Evolutionary conservation across 2,888 invertebrate species (phyloP).

Genomic region (Tuberolachnus salignus): DNA sequence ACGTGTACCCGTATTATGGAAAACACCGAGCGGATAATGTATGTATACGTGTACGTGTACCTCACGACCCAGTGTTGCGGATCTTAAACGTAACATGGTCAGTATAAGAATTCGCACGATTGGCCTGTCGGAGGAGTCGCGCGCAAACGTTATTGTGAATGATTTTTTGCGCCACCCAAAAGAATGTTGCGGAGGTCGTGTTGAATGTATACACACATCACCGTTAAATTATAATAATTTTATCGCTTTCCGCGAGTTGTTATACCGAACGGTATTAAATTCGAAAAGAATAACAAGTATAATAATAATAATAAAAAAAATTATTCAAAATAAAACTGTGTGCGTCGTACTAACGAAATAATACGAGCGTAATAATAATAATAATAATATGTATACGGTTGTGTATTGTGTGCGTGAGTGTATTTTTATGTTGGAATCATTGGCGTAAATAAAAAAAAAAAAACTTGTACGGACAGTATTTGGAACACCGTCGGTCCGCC

Average conservation of each 20-base stretch:
- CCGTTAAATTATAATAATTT: slow-evolving; percentile 11
- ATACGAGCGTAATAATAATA: neutral
- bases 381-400: neutral
- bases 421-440: neutral
- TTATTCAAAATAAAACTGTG: neutral
- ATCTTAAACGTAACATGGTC: neutral
- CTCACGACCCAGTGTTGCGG: slow-evolving; percentile 8
- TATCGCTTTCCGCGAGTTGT: neutral
- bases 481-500: neutral
- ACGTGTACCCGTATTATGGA: neutral
- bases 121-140: neutral
- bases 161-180: slow-evolving; percentile 29
- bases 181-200: slow-evolving; percentile 35
- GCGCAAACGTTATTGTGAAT: slow-evolving; percentile 19
- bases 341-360: neutral
- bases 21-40: slow-evolving; percentile 1
- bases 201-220: neutral
- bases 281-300: neutral
- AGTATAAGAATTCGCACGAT: slow-evolving; percentile 30
- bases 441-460: no score
- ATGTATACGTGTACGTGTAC: neutral
- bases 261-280: neutral
- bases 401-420: neutral
- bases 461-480: slow-evolving; percentile 2
- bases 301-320: neutral